These are phyloP conservation scores for Xenopus tropicalis DNA, from an alignment of 2,113 vertebrate species.

Conservation along the genomic window UCB_Xtro_10.0 CM004444.2:160747501-160748000, in stretches of 20 bases:
- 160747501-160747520: no score
- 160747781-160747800: constrained; percentile 51
- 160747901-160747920: constrained; percentile 89
- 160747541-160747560: no score
- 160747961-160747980: constrained; percentile 98
- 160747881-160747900: constrained; percentile 94
- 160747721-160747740: no score
- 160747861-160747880: constrained; percentile 98
- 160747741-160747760: no score
- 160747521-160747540: no score
- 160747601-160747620: not conserved
- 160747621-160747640: not conserved
- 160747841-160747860: constrained; percentile 98
- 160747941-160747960: constrained; percentile 98
- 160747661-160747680: no score
- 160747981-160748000: constrained; percentile 98
- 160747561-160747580: no score
- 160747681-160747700: no score
- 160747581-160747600: no score
- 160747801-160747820: constrained; percentile 98
- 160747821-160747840: constrained; percentile 99
- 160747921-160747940: constrained; percentile 96
- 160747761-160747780: no score
- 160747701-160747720: no score
- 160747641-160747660: no score